Conservation (phyloP, 2,113 vertebrate genomes). For the Regulus satrapa region DNA sequence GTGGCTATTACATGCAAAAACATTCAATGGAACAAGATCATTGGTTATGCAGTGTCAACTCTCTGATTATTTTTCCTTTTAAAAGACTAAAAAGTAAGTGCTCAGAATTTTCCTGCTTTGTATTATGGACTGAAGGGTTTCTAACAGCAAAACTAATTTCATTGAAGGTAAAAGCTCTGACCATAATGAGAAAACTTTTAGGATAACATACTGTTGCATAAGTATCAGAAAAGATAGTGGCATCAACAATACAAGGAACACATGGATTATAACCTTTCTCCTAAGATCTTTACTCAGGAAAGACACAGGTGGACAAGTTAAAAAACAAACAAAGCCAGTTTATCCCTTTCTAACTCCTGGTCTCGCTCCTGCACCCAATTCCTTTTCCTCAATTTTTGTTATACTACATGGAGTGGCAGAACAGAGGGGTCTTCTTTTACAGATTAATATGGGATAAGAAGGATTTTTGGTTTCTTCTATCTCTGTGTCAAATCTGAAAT, state of each 20-base stretch:
- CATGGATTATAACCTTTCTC: neutral
- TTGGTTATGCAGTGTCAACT: neutral
- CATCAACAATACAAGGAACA: neutral
- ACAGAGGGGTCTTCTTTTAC: neutral
- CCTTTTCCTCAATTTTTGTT: neutral
- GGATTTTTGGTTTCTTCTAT: neutral
- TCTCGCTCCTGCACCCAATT: neutral
- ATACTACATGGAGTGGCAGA: neutral
- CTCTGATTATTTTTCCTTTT: neutral
- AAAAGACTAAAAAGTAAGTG: neutral
- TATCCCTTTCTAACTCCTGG: neutral
- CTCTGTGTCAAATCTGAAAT: neutral
- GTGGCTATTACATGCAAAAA: neutral
- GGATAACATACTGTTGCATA: neutral
- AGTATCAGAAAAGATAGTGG: neutral
- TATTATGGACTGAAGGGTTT: neutral
- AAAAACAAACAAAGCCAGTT: neutral
- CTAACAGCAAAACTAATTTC: neutral
- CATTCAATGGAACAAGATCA: neutral
- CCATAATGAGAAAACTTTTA: neutral
- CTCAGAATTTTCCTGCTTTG: neutral
- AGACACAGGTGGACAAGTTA: neutral
- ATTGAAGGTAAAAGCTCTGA: neutral
- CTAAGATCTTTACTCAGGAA: neutral
- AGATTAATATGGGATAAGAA: neutral